Percentiles rank a stretch among this genome's conserved stretches.
phyloP scores from a whole-genome alignment of 2,888 invertebrate species.

The Carterocephalus palaemon region DNA sequence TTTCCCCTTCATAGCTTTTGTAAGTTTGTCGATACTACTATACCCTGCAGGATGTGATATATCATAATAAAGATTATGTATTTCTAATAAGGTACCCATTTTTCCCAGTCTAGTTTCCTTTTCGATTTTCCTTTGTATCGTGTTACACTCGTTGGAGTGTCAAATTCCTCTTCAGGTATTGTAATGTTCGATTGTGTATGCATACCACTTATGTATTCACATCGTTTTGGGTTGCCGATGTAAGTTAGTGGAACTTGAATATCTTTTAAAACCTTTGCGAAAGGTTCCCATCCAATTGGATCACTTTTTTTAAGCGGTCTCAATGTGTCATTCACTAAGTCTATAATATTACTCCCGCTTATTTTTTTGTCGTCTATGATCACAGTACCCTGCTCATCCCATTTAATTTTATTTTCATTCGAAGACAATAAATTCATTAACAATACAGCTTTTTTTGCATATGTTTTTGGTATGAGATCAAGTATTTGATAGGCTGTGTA shows the following conservation, averaged over 20 bases:
- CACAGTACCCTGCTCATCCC: constrained; percentile 32
- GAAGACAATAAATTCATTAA: constrained; percentile 25
- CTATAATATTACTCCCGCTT: constrained; percentile 35
- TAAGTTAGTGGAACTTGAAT: constrained; percentile 32
- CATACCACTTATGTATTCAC: constrained; percentile 26
- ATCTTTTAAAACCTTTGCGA: constrained; percentile 32
- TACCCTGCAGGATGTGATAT: constrained; percentile 34
- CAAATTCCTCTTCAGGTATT: constrained; percentile 1
- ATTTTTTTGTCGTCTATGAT: constrained; percentile 31
- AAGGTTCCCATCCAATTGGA: constrained; percentile 37
- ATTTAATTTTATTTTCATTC: constrained; percentile 28
- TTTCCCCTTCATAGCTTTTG: constrained; percentile 32
- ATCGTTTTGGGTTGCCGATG: constrained; percentile 34
- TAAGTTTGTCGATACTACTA: constrained; percentile 30
- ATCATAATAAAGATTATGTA: constrained; percentile 34
- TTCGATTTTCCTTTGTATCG: constrained; percentile 16
- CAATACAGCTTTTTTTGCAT: constrained; percentile 30
- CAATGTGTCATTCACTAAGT: constrained; percentile 35
- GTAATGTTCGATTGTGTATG: constrained; percentile 3
- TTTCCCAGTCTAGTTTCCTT: constrained; percentile 35
- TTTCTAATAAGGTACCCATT: constrained; percentile 38
- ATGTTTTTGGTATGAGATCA: constrained; percentile 28
- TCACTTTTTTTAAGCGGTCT: constrained; percentile 34
- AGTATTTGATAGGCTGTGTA: constrained; percentile 21
- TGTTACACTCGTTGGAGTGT: constrained; percentile 6